Evolutionary conservation across 2,113 vertebrate species (phyloP), one percentile per base, ranked within the genome.

Genomic region (Diadophis punctatus): DNA sequence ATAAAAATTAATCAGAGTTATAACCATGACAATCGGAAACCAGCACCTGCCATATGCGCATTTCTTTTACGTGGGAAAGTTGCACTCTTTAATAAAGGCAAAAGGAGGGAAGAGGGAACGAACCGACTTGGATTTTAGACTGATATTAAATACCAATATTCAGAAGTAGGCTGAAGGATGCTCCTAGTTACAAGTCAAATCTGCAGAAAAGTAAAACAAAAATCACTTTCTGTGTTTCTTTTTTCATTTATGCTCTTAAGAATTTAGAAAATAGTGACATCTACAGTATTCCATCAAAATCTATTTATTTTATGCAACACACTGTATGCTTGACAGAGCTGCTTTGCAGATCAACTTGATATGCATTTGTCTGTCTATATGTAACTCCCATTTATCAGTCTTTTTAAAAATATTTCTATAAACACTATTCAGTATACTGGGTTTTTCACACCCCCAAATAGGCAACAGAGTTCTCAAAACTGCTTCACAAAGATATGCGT

Each of bases 1-100:
- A 12, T 3, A 89, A 0, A 4, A 56, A 30, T 3, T 0, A 56
- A 30, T 53, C 85, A 86, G 85, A 86, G 27, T 10, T 30, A 51
- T 2, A 48, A 30, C 12, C 49, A n/a, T 34, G 27, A 39, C 49
- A 22, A 20, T 34, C 52, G 86, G 16, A 52, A 49, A 55, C 3
- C 48, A 10, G 27, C 23, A 27, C 5, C 12, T 16, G 9, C 22
- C 74, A 9, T 80, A 43, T 0, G 48, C 3, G 30, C 43, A 4
- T 60, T 46, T 60, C 60, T 60, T 52, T 39, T 10, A 51, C 43
- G n/a, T 10, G 8, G 34, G 49, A 53, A 53, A 43, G 8, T 46
- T 39, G 8, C 23, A 27, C 10, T 18, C 9, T 93, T 68, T 39
- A 84, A 25, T 49, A 48, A 49, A 55, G 4, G 25, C 3, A 3